These are phyloP conservation scores for Cephus rjabovi DNA, from an alignment of 2,888 invertebrate species.

Conservation along the genomic window DNA sequence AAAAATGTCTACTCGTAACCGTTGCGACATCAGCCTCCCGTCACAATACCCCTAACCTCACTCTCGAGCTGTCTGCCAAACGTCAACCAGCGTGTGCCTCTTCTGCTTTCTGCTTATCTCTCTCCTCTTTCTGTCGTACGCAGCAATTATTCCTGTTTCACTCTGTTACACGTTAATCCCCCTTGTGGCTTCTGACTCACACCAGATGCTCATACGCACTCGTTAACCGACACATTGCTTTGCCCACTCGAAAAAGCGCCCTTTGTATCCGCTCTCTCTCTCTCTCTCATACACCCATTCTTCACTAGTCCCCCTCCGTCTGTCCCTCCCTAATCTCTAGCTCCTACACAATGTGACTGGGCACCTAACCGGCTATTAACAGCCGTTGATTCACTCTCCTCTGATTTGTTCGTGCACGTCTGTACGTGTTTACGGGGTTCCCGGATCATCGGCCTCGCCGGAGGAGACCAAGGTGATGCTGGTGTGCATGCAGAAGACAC, in stretches of 20 bases:
- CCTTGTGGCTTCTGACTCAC: slow-evolving; percentile 37
- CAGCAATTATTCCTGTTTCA: background rate
- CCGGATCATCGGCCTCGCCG: background rate
- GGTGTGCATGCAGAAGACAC: background rate
- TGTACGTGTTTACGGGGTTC: background rate
- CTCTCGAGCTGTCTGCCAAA: background rate
- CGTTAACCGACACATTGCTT: slow-evolving; percentile 3
- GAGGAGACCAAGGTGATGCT: background rate
- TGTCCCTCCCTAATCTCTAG: background rate
- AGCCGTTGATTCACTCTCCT: background rate
- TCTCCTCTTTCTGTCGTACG: background rate
- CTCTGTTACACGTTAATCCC: background rate
- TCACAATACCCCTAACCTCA: background rate
- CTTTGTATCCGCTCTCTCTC: background rate
- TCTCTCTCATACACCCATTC: background rate
- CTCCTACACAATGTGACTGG: background rate
- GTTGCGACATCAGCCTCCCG: background rate
- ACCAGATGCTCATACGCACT: slow-evolving; percentile 40
- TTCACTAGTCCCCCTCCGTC: background rate
- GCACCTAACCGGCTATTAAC: background rate
- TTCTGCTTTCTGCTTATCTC: background rate
- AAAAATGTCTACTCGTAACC: background rate
- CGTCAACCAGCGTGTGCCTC: background rate
- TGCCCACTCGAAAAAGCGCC: background rate
- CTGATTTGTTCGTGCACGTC: background rate